Percentiles rank a stretch among this genome's conserved stretches.
Conservation (phyloP, 2,888 invertebrate genomes). For the Leptothorax acervorum region DNA sequence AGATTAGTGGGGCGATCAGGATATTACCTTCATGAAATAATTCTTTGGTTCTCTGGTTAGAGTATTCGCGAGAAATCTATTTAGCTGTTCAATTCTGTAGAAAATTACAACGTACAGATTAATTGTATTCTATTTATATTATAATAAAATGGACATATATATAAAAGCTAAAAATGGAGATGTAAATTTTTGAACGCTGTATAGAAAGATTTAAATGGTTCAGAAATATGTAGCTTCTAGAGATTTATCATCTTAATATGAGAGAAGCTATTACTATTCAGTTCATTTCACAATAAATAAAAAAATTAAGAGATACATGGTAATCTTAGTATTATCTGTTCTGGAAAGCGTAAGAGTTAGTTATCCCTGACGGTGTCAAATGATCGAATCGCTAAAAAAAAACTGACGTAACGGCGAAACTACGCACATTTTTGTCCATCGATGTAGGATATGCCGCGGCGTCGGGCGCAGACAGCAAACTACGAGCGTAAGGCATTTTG, state of each 20-base stretch:
- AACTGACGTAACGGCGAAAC: slow-evolving; percentile 24
- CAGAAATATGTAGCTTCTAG: not conserved
- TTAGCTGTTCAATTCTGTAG: not conserved
- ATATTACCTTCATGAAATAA: slow-evolving; percentile 2
- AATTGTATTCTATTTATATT: not conserved
- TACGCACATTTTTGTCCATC: slow-evolving; percentile 13
- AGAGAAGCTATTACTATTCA: not conserved
- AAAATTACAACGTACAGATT: not conserved
- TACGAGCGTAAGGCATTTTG: slow-evolving; percentile 55
- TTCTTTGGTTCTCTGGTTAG: not conserved
- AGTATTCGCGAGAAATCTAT: not conserved
- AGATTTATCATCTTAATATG: not conserved
- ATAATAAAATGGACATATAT: not conserved
- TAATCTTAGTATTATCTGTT: not conserved
- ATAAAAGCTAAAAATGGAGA: not conserved
- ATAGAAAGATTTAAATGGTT: not conserved
- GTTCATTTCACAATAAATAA: not conserved
- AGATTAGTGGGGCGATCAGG: slow-evolving; percentile 7
- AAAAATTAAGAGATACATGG: not conserved
- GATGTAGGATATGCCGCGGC: not conserved
- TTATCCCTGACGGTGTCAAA: not conserved
- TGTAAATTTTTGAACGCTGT: not conserved
- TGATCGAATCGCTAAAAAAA: not conserved
- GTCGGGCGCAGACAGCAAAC: slow-evolving; percentile 27
- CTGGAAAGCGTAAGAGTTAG: not conserved